Conservation (phyloP, 1,140 invertebrate genomes). For the Drosophila ambigua region DNA sequence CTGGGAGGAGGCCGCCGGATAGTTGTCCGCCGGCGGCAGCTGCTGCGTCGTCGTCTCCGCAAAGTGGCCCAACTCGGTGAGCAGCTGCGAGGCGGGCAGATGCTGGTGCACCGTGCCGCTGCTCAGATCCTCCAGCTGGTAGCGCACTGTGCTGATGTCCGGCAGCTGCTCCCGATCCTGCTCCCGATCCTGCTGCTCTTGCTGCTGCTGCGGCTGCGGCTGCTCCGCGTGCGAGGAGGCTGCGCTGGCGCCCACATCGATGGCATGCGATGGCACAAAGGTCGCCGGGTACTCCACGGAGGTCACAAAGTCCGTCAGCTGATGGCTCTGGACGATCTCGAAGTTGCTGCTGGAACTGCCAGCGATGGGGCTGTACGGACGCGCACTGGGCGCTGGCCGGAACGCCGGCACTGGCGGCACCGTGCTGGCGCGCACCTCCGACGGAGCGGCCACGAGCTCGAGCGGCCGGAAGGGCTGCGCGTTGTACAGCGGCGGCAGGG, state of each 20-base stretch:
- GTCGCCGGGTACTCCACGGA: constrained; percentile 88
- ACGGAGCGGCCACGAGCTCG: constrained; percentile 71
- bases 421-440: constrained; percentile 52
- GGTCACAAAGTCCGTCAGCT: constrained; percentile 86
- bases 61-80: constrained; percentile 73
- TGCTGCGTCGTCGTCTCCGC: constrained; percentile 36
- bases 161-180: neutral
- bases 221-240: neutral
- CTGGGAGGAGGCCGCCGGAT: constrained; percentile 71
- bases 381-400: constrained; percentile 25
- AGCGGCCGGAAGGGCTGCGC: constrained; percentile 85
- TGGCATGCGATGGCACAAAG: constrained; percentile 86
- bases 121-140: constrained; percentile 79
- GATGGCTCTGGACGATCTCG: constrained; percentile 86
- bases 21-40: constrained; percentile 84
- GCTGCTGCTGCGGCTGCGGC: constrained; percentile 13
- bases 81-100: constrained; percentile 71
- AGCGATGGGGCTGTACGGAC: constrained; percentile 16
- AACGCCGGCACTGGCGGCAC: constrained; percentile 47
- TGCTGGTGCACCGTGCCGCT: constrained; percentile 69
- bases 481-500: constrained; percentile 86
- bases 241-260: constrained; percentile 83
- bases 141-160: constrained; percentile 64
- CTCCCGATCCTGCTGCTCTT: constrained; percentile 5
- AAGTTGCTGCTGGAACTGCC: constrained; percentile 71